Base-by-base conservation (phyloP, 2,113 vertebrate species). In the Rutilus rutilus region DNA sequence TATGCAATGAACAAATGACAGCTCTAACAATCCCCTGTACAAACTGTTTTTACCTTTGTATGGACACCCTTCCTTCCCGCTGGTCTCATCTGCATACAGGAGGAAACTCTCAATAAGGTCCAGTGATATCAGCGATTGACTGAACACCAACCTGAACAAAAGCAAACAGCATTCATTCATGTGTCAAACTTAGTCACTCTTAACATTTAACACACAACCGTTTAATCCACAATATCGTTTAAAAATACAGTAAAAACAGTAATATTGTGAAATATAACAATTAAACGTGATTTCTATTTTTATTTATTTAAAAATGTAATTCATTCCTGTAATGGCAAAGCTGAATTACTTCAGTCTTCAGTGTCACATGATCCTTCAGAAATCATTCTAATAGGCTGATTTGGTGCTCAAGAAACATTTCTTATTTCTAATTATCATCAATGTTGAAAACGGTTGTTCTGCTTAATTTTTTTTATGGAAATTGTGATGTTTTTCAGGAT, bases 41-140 rank as follows among this genome's bases (percentile, higher is more conserved):
- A 52, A 67, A 15, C 75, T 8, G 0, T 17, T 23, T 0, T 71
- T 90, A 97, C 97, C 97, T 96, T 98, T 97, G 88, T 96, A 96
- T 87, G 94, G 89, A 60, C 94, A 82, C 4, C 95, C 93, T 47
- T 91, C 93, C 84, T 94, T 94, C 25, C 93, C 93, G 85, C 94
- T 96, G 78, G 95, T 95, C 27, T 87, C 90, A 87, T 95, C 96
- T 86, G 96, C 96, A 82, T 96, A 92, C 52, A 94, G 92, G 86
- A 99, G 94, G 92, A 99, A 99, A 93, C 95, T 95, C 92, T 99
- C 98, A 88, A 99, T 99, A 78, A 99, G 93, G 92, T 97, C 93
- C 89, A 99, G 92, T 25, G 98, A 96, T 93, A 97, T 95, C n/a
- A 99, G 92, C 25, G 97, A 99, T 86, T 99, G 98, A 94, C 98